phyloP scores from a whole-genome alignment of 1,140 invertebrate genomes.

The Pseudoatta argentina region DNA sequence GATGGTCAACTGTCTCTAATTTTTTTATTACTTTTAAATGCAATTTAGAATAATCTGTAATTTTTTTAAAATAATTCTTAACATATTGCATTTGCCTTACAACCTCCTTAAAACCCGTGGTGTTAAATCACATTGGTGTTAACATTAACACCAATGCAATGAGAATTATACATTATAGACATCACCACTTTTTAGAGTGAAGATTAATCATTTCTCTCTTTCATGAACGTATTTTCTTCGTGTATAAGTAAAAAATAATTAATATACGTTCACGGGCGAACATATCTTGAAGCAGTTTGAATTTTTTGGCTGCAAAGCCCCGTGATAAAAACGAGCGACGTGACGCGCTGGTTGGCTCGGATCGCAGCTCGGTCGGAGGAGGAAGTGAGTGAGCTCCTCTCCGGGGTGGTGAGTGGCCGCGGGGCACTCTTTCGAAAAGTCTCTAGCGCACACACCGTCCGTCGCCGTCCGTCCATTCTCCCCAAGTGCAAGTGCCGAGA shows the following conservation, averaged over 20 bases:
- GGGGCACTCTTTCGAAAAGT: constrained; percentile 68
- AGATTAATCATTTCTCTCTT: background rate
- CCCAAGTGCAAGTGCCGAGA: constrained; percentile 49
- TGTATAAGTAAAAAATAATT: background rate
- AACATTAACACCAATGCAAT: too few relatives aligned
- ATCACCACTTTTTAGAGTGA: too few relatives aligned
- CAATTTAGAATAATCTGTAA: too few relatives aligned
- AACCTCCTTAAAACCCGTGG: too few relatives aligned
- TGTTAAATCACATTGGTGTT: too few relatives aligned
- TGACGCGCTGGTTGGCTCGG: constrained; percentile 42
- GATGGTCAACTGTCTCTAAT: too few relatives aligned
- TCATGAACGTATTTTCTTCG: background rate
- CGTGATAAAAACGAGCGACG: constrained; percentile 35
- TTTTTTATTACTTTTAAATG: too few relatives aligned
- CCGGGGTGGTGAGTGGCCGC: constrained; percentile 60
- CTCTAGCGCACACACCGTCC: constrained; percentile 42
- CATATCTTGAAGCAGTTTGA: background rate
- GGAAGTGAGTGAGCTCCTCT: constrained; percentile 46
- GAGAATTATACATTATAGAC: too few relatives aligned
- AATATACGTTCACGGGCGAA: background rate
- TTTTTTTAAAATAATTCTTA: too few relatives aligned
- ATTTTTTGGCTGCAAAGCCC: background rate
- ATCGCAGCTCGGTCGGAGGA: constrained; percentile 58
- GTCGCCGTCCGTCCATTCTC: constrained; percentile 53
- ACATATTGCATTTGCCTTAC: too few relatives aligned